phyloP scores from a whole-genome alignment of 2,113 vertebrate species.

The Bufo bufo region DNA sequence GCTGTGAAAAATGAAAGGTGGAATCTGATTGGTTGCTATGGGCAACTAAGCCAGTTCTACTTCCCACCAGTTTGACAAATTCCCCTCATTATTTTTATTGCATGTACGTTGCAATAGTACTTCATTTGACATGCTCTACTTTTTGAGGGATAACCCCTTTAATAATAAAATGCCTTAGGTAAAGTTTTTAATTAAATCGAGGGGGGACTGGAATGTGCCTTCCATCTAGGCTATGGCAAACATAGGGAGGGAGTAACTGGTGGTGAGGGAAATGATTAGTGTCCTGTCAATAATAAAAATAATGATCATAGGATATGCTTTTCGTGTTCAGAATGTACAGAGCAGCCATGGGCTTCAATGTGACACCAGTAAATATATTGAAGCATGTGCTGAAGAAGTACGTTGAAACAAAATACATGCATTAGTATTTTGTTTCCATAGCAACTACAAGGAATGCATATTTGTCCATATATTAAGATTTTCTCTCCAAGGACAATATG shows the following conservation, averaged over 20 bases:
- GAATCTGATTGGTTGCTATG: no score
- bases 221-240: background rate
- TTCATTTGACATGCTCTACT: no score
- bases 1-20: no score
- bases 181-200: no score
- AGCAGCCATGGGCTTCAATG: background rate
- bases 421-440: constrained; percentile 45
- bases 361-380: background rate
- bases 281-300: background rate
- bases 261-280: background rate
- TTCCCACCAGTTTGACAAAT: no score
- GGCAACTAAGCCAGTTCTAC: no score
- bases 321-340: background rate
- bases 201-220: background rate
- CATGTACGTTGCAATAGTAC: no score
- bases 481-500: constrained; percentile 5
- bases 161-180: no score
- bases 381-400: background rate
- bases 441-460: constrained; percentile 7
- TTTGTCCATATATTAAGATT: constrained; percentile 9
- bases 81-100: no score
- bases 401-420: constrained; percentile 2
- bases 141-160: no score
- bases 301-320: background rate
- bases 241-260: background rate